These are phyloP conservation scores for Scopus umbretta DNA, from an alignment of 2,113 vertebrate genomes.

Conservation along the genomic window DNA sequence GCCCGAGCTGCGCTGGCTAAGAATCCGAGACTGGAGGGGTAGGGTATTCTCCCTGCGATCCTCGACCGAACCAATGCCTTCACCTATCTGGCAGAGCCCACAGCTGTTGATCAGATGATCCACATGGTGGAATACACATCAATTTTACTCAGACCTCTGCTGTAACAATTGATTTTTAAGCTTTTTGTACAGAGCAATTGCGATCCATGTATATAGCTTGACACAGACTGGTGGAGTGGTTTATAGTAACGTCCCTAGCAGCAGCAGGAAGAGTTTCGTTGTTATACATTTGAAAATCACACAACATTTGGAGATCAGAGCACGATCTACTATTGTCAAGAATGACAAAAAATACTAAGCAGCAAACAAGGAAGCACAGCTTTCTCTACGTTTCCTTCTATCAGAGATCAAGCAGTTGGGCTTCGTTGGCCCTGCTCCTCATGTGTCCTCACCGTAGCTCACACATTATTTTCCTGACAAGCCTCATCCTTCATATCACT, in stretches of 20 bases:
- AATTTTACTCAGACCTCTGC: neutral
- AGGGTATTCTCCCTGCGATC: neutral
- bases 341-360: neutral
- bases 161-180: neutral
- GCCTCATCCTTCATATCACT: neutral
- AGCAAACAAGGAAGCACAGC: neutral
- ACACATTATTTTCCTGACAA: slow-evolving; percentile 10
- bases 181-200: neutral
- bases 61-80: neutral
- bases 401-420: neutral
- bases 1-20: neutral
- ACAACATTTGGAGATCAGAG: neutral
- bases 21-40: neutral
- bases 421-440: neutral
- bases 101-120: neutral
- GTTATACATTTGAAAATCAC: neutral
- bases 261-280: neutral
- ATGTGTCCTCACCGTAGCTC: neutral
- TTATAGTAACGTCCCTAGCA: neutral
- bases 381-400: neutral
- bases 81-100: neutral
- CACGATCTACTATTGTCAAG: neutral
- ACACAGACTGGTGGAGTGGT: neutral
- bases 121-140: neutral
- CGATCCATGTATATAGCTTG: neutral